Evolutionary conservation across 92 coral and sea anemone species (phyloP).

Genomic region (Bergia puertoricense): DNA sequence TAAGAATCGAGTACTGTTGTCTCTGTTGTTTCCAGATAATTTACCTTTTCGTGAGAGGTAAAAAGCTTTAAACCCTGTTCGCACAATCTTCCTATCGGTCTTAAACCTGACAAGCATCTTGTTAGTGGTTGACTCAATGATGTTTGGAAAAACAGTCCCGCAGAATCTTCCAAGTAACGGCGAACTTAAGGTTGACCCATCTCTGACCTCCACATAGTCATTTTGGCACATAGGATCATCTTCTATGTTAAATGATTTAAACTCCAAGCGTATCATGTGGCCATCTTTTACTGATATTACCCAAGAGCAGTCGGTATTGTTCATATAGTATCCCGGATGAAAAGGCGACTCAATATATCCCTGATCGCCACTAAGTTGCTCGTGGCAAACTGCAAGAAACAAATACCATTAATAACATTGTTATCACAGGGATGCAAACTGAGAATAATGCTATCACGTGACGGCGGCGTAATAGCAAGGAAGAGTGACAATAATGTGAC

Average conservation of each 20-base stretch:
- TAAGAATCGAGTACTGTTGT: no score
- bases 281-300: constrained; percentile 51
- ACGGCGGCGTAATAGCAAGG: no score
- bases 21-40: no score
- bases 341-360: constrained; percentile 73
- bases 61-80: constrained; percentile 65
- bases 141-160: constrained; percentile 58
- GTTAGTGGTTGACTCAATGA: constrained; percentile 56
- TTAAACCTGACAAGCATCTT: constrained; percentile 54
- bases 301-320: constrained; percentile 61
- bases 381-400: constrained; percentile 34
- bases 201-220: constrained; percentile 66
- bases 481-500: no score
- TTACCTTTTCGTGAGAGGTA: constrained; percentile 45
- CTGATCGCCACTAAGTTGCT: constrained; percentile 27
- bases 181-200: constrained; percentile 39
- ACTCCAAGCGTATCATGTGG: constrained; percentile 64
- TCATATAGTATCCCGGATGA: constrained; percentile 71
- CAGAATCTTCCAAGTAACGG: constrained; percentile 62
- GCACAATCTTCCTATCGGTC: constrained; percentile 26
- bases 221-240: constrained; percentile 57
- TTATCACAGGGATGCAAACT: no score
- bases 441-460: no score
- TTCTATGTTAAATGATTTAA: constrained; percentile 57
- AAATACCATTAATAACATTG: background rate